A percentile compares a stretch with the other conserved stretches of the same genome.
phyloP scores from a whole-genome alignment of 2,888 invertebrate species.

The Byasa hedistus region DNA sequence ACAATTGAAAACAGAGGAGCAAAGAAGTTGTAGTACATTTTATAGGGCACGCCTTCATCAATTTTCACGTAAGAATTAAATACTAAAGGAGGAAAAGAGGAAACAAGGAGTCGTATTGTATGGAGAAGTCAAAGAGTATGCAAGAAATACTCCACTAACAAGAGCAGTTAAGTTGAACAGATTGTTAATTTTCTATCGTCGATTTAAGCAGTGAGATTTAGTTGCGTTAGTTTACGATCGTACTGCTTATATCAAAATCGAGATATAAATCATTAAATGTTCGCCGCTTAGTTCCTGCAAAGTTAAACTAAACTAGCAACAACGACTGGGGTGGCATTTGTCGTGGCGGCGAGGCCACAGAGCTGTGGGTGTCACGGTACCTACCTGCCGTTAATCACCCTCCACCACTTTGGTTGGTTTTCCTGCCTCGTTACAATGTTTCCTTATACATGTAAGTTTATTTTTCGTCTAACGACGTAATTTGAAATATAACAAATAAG shows the following conservation, averaged over 20 bases:
- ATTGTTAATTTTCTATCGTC: background rate
- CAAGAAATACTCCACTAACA: background rate
- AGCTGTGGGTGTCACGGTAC: constrained; percentile 29
- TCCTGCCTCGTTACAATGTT: constrained; percentile 28
- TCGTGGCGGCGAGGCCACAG: constrained; percentile 28
- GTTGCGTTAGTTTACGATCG: background rate
- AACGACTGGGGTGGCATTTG: constrained; percentile 31
- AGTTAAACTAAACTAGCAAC: constrained; percentile 30
- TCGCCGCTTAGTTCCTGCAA: constrained; percentile 19
- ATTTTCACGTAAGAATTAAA: too few relatives aligned
- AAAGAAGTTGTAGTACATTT: too few relatives aligned
- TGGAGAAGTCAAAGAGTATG: background rate
- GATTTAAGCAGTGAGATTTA: background rate
- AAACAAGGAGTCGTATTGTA: too few relatives aligned
- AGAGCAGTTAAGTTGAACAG: background rate
- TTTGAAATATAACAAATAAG: background rate
- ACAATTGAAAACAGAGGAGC: too few relatives aligned
- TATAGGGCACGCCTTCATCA: too few relatives aligned
- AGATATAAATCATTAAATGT: constrained; percentile 10
- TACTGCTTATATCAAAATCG: background rate
- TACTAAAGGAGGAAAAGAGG: too few relatives aligned
- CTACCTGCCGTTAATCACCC: constrained; percentile 31
- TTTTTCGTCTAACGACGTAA: background rate
- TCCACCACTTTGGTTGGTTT: constrained; percentile 29
- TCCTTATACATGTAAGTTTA: constrained; percentile 20